Percentiles rank a stretch among this genome's conserved stretches.
Evolutionary conservation across 2,888 invertebrate genomes (phyloP).

Genomic region (Perizoma flavofasciatum): DNA sequence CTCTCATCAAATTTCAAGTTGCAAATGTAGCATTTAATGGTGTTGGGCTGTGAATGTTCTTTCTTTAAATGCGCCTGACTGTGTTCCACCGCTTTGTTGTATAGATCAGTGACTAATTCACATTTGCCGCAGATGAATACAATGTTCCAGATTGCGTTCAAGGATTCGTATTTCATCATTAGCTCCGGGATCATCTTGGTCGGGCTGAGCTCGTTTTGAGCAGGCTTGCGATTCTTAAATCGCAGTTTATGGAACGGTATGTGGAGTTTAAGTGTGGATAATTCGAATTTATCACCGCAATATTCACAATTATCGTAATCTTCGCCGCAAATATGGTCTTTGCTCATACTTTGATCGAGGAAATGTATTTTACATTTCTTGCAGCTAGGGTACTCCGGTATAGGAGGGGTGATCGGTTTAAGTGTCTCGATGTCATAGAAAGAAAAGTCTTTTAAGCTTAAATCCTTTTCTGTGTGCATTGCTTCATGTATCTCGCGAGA

Average conservation of each 20-base stretch:
- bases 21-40: slow-evolving; percentile 52
- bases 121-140: slow-evolving; percentile 55
- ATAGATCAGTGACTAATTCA: slow-evolving; percentile 48
- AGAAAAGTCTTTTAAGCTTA: slow-evolving; percentile 42
- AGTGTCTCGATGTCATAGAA: slow-evolving; percentile 40
- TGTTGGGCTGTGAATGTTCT: slow-evolving; percentile 36
- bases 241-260: slow-evolving; percentile 45
- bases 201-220: not conserved
- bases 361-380: slow-evolving; percentile 47
- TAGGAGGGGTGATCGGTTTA: slow-evolving; percentile 36
- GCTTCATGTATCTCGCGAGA: not conserved
- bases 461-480: slow-evolving; percentile 30
- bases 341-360: slow-evolving; percentile 6
- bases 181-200: slow-evolving; percentile 44
- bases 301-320: slow-evolving; percentile 40
- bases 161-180: slow-evolving; percentile 53
- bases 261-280: slow-evolving; percentile 47
- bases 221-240: not conserved
- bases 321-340: slow-evolving; percentile 40
- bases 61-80: slow-evolving; percentile 55
- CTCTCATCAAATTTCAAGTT: slow-evolving; percentile 50
- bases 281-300: slow-evolving; percentile 48
- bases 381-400: slow-evolving; percentile 46
- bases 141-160: slow-evolving; percentile 58
- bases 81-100: slow-evolving; percentile 60